phyloP scores from a whole-genome alignment of 1,140 invertebrate genomes.

The Lanistes nyassanus region DNA sequence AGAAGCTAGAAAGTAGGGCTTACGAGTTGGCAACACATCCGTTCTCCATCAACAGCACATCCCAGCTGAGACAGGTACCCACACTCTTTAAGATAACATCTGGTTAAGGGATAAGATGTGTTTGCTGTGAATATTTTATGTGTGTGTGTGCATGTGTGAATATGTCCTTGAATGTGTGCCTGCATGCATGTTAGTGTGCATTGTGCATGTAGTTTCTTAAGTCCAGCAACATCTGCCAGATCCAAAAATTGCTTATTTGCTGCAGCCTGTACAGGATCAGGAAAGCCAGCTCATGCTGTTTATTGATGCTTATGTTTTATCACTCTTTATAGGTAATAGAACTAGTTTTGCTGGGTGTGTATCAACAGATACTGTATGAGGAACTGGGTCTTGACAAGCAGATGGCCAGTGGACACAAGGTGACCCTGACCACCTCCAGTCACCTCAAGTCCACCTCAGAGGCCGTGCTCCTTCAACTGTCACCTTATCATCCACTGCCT shows the following conservation, averaged over 20 bases:
- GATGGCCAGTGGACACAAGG: conserved; percentile 57
- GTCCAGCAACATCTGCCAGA: neutral
- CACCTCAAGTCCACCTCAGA: conserved; percentile 72
- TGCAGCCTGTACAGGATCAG: neutral
- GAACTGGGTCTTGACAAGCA: conserved; percentile 70
- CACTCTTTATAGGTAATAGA: neutral
- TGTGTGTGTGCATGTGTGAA: neutral
- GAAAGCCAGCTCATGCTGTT: neutral
- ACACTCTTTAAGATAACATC: neutral
- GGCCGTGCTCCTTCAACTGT: conserved; percentile 67
- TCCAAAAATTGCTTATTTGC: neutral
- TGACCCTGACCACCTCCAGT: conserved; percentile 68
- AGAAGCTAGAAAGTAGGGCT: conserved; percentile 66
- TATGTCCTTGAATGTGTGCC: neutral
- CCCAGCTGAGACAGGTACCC: conserved; percentile 69
- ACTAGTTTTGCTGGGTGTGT: conserved; percentile 5
- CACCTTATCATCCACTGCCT: conserved; percentile 69
- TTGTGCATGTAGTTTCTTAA: neutral
- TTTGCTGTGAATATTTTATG: neutral
- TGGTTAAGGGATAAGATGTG: neutral
- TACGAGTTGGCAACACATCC: conserved; percentile 66
- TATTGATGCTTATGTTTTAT: conserved; percentile 3
- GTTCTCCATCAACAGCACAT: conserved; percentile 70
- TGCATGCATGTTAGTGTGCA: neutral
- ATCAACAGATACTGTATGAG: conserved; percentile 68